Evolutionary conservation across 2,113 vertebrate genomes (phyloP).

Genomic region (Macrotus californicus): DNA sequence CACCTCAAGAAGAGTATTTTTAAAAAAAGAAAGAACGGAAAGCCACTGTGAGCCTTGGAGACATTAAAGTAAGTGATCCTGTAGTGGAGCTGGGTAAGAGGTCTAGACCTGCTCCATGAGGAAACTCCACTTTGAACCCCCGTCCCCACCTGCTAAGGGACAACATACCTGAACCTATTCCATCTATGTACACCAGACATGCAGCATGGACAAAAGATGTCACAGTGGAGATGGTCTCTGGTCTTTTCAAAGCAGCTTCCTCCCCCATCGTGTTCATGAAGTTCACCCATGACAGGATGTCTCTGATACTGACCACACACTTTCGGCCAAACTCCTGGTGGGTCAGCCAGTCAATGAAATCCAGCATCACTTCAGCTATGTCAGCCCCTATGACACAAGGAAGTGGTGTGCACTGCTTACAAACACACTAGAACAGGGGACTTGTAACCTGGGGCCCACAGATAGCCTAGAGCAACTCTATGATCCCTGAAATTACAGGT

Average conservation of each 20-base stretch:
- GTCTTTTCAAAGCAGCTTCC: constrained; percentile 67
- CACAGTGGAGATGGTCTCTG: constrained; percentile 75
- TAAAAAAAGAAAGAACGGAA: background rate
- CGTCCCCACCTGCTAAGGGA: background rate
- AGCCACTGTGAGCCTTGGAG: background rate
- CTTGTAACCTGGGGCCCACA: background rate
- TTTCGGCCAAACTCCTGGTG: constrained; percentile 92
- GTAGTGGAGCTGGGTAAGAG: background rate
- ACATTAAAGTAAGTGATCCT: background rate
- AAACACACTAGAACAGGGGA: background rate
- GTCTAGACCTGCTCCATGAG: background rate
- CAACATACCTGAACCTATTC: constrained; percentile 92
- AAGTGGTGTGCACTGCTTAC: background rate
- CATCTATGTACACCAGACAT: constrained; percentile 93
- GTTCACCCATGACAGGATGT: constrained; percentile 93
- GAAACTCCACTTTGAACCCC: background rate
- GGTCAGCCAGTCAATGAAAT: constrained; percentile 94
- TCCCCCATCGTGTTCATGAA: constrained; percentile 90
- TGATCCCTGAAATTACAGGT: background rate
- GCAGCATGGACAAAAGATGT: constrained; percentile 93
- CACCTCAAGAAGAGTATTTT: background rate
- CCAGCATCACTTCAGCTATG: constrained; percentile 91
- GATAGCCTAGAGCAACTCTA: background rate
- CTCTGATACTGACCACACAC: constrained; percentile 92
- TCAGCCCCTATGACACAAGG: constrained; percentile 80